Evolutionary conservation across 1,140 invertebrate species (phyloP).

Genomic region (Mylabris phalerata): DNA sequence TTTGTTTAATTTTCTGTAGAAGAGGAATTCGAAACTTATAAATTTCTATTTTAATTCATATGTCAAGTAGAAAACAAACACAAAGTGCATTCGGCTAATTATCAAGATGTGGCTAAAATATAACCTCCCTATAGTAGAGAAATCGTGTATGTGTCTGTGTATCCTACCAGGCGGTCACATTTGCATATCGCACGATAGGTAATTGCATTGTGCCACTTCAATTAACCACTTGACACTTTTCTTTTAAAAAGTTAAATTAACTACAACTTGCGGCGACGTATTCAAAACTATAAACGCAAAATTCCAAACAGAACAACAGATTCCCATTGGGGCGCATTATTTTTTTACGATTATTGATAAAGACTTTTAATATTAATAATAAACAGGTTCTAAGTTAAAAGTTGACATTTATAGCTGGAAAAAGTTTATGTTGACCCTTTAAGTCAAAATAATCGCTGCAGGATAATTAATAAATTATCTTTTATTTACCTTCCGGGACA

Average conservation of each 20-base stretch:
- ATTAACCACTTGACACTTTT: constrained; percentile 9
- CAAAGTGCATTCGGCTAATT: constrained; percentile 9
- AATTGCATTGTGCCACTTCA: constrained; percentile 22
- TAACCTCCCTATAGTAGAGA: not conserved
- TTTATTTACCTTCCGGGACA: too few relatives aligned
- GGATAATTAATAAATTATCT: too few relatives aligned
- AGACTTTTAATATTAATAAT: too few relatives aligned
- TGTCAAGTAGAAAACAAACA: too few relatives aligned
- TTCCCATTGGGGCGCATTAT: not conserved
- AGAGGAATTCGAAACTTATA: too few relatives aligned
- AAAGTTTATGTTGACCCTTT: too few relatives aligned
- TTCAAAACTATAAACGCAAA: not conserved
- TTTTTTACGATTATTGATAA: not conserved
- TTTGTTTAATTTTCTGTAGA: too few relatives aligned
- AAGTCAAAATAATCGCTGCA: too few relatives aligned
- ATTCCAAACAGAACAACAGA: not conserved
- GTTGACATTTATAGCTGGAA: too few relatives aligned
- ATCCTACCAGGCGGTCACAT: constrained; percentile 21
- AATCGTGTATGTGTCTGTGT: not conserved
- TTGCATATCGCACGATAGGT: constrained; percentile 24
- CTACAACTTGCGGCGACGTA: not conserved
- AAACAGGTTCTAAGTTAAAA: too few relatives aligned
- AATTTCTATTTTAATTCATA: too few relatives aligned
- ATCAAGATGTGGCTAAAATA: constrained; percentile 4
- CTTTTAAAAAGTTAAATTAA: not conserved